Percentiles rank a stretch among this genome's conserved stretches.
phyloP scores from a whole-genome alignment of 2,888 invertebrate genomes.

The Nezara viridula region DNA sequence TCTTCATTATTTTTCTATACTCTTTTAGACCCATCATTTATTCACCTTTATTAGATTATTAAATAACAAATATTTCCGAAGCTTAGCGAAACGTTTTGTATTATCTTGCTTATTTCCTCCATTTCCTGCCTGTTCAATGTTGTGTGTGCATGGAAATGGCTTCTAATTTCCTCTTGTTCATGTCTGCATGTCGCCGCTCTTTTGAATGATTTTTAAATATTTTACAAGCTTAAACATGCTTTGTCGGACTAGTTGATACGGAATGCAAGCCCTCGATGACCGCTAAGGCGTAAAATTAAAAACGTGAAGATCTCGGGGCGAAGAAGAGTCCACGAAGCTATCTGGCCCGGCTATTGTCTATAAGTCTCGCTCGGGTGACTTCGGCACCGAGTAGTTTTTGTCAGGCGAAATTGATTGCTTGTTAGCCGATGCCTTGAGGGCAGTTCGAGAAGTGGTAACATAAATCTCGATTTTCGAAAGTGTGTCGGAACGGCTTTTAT shows the following conservation, averaged over 20 bases:
- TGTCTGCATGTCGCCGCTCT: not conserved
- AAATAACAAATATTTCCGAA: not conserved
- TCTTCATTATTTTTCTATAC: too few species aligned
- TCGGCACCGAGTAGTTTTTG: slow-evolving; percentile 3
- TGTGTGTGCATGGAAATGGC: not conserved
- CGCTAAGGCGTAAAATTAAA: slow-evolving; percentile 43
- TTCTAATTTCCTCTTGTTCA: slow-evolving; percentile 31
- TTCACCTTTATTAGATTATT: not conserved
- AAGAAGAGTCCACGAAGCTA: slow-evolving; percentile 25
- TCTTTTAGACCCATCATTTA: not conserved
- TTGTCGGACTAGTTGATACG: not conserved
- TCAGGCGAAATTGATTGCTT: slow-evolving; percentile 6
- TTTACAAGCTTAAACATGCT: not conserved
- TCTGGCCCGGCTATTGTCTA: not conserved
- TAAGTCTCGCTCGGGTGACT: slow-evolving; percentile 39
- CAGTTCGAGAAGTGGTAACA: not conserved
- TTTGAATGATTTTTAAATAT: not conserved
- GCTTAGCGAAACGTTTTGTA: not conserved
- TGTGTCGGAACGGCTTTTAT: slow-evolving; percentile 6
- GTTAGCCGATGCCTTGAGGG: slow-evolving; percentile 28
- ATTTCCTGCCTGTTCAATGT: slow-evolving; percentile 7
- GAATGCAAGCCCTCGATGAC: slow-evolving; percentile 7
- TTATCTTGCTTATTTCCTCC: not conserved
- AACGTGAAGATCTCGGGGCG: slow-evolving; percentile 26
- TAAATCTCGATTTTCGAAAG: slow-evolving; percentile 39